Evolutionary conservation across 2,113 vertebrate genomes (phyloP), one percentile per base, ranked within the genome.

Genomic region (Tyto alba): DNA sequence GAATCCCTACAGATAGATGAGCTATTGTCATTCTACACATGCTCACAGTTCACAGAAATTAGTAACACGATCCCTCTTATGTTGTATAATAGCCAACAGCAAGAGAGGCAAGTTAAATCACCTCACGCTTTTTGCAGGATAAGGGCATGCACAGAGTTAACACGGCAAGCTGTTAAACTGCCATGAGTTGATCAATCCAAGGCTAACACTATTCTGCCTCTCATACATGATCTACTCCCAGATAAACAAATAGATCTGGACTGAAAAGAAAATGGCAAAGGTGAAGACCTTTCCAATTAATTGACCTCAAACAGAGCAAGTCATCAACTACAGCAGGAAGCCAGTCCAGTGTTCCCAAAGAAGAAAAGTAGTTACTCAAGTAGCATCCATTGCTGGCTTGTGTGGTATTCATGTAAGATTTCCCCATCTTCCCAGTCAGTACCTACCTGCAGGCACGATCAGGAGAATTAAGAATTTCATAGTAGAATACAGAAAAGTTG

Each of bases 401-500:
- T 53, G 7, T 41, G 75, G 8, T 27, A 56, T 16, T 64, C n/a
- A 21, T 30, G 2, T 9, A 7, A 63, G 3, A 43, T 1, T 9
- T 53, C 72, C 25, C 57, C 38, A 26, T 21, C 34, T 56, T 34
- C 77, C 11, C 57, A 71, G 60, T 6, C 57, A 64, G 7, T 7
- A 97, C 96, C 93, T 79, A 99, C 99, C 99, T 99, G 99, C 99
- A 99, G 96, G 99, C 99, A 90, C 99, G 99, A 98, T 99, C 99
- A 52, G 99, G 99, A 89, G 99, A 99, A 98, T 99, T 99, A 98
- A 99, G 99, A 97, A 99, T 99, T 99, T 99, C 99, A 95, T 99
- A 99, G 97, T 99, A 99, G 98, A 99, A 99, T 98, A 99, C 99
- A 11, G 99, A 99, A 98, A 99, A 99, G 97, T 99, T 99, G 98